A percentile compares a stretch with the other conserved stretches of the same genome.
These are phyloP conservation scores for Beroe ovata DNA, from an alignment of 37 sponge, comb jelly and placozoan species.

Conservation along the genomic window DNA sequence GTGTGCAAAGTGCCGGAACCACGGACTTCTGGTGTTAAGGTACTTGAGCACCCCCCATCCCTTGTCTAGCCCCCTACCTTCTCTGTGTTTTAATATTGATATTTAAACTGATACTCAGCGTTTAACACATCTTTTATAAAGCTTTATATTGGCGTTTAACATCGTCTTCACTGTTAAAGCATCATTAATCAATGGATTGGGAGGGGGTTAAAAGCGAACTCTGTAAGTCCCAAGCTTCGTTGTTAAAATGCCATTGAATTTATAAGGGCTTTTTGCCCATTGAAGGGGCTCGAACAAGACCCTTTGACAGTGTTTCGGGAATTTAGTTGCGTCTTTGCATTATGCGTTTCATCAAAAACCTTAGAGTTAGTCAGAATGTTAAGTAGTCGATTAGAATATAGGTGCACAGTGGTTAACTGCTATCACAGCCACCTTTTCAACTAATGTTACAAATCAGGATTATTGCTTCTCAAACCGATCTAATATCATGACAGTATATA, in stretches of 20 bases:
- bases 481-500: too few relatives aligned
- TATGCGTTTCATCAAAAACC: too few relatives aligned
- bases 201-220: constrained; percentile 40
- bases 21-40: constrained; percentile 36
- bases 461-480: too few relatives aligned
- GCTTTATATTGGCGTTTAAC: neutral
- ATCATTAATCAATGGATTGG: constrained; percentile 30
- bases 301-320: too few relatives aligned
- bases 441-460: too few relatives aligned
- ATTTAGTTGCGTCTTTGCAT: too few relatives aligned
- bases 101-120: constrained; percentile 30
- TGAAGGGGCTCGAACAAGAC: too few relatives aligned
- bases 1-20: constrained; percentile 67
- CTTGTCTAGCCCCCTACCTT: neutral
- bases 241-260: constrained; percentile 34
- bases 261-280: neutral
- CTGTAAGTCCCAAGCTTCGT: constrained; percentile 39
- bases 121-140: constrained; percentile 45
- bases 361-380: too few relatives aligned
- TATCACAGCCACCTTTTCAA: too few relatives aligned
- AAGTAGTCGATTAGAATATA: too few relatives aligned
- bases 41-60: constrained; percentile 4
- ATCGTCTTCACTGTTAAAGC: constrained; percentile 23
- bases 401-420: too few relatives aligned
- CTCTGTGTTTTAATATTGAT: constrained; percentile 15